These are phyloP conservation scores for Phthorimaea operculella DNA, from an alignment of 1,140 invertebrate species.

Conservation along the genomic window DNA sequence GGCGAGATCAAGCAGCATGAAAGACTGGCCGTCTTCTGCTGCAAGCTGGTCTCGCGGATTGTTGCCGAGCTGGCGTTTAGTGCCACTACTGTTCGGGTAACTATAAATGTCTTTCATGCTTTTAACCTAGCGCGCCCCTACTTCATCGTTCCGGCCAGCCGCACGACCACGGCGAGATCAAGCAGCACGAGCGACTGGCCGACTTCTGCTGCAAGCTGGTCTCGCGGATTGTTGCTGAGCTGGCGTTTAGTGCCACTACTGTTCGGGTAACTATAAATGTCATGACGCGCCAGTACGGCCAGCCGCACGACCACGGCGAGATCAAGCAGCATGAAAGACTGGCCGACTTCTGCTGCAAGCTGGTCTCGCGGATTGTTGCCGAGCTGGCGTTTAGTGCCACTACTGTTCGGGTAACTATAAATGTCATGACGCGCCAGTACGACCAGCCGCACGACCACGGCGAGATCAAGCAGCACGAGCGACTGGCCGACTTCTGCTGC, in stretches of 20 bases:
- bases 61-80: no score
- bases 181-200: conserved; percentile 68
- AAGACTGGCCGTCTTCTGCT: no score
- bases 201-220: conserved; percentile 88
- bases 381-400: conserved; percentile 84
- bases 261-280: conserved; percentile 21
- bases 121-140: no score
- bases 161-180: conserved; percentile 53
- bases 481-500: conserved; percentile 84
- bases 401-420: conserved; percentile 43
- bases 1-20: no score
- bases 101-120: no score
- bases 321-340: conserved; percentile 58
- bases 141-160: no score
- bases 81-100: no score
- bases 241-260: conserved; percentile 78
- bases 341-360: conserved; percentile 86
- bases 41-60: no score
- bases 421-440: conserved; percentile 40
- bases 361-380: conserved; percentile 86
- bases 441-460: conserved; percentile 53
- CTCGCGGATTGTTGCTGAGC: conserved; percentile 87
- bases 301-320: conserved; percentile 55
- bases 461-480: conserved; percentile 37
- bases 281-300: conserved; percentile 45